Evolutionary conservation across 2,888 invertebrate species (phyloP).

Genomic region (Rapana venosa): DNA sequence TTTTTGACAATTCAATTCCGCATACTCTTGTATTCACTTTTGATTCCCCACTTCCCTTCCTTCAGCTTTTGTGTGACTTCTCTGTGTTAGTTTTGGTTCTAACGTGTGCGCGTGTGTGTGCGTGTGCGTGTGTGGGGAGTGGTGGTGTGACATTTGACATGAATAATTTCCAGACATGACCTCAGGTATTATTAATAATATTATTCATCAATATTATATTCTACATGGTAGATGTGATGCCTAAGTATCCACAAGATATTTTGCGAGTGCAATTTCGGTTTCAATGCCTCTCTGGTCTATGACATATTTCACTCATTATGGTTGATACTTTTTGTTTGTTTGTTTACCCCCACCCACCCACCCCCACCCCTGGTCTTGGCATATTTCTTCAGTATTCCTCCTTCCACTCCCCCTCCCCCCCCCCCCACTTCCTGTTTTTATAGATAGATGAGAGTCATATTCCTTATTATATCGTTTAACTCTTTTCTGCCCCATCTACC

Average conservation of each 20-base stretch:
- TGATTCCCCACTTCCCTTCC: neutral
- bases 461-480: neutral
- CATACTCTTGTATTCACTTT: neutral
- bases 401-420: neutral
- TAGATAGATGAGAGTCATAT: too few relatives aligned
- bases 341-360: neutral
- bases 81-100: neutral
- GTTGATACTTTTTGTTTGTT: too few relatives aligned
- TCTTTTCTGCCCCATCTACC: neutral
- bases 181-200: slow-evolving; percentile 42
- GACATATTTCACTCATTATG: too few relatives aligned
- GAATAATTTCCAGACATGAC: slow-evolving; percentile 41
- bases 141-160: slow-evolving; percentile 18
- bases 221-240: slow-evolving; percentile 47
- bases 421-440: neutral
- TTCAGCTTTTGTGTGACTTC: neutral
- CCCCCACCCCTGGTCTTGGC: neutral
- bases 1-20: neutral
- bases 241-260: slow-evolving; percentile 46
- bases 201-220: slow-evolving; percentile 10
- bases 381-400: neutral
- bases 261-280: slow-evolving; percentile 50
- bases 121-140: neutral
- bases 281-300: neutral
- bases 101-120: slow-evolving; percentile 4